Evolutionary conservation across 2,888 invertebrate species (phyloP).

Genomic region (Pristionchus maxplancki): DNA sequence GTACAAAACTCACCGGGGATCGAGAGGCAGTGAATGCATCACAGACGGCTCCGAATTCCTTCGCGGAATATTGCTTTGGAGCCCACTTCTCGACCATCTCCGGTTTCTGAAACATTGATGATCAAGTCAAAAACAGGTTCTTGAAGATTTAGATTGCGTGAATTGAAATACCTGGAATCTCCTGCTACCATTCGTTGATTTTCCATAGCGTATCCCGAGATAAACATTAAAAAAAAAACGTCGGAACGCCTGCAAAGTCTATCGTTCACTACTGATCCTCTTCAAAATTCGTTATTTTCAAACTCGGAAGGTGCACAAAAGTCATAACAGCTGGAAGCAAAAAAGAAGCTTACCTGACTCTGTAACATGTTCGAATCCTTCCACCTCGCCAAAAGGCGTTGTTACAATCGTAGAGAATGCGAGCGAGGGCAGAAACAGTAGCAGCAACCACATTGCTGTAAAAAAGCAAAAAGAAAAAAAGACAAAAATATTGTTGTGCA

Average conservation of each 20-base stretch:
- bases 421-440: background rate
- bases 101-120: constrained; percentile 57
- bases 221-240: constrained; percentile 61
- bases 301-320: background rate
- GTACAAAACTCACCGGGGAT: background rate
- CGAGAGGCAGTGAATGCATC: background rate
- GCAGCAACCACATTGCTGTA: background rate
- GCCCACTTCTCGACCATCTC: constrained; percentile 67
- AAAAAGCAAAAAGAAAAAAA: background rate
- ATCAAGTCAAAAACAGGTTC: no score
- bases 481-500: background rate
- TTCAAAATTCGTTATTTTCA: no score
- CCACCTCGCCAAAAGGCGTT: constrained; percentile 1
- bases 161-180: constrained; percentile 60
- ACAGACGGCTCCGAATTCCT: constrained; percentile 59
- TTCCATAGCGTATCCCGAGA: constrained; percentile 66
- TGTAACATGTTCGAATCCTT: constrained; percentile 1
- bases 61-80: constrained; percentile 62
- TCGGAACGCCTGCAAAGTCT: background rate
- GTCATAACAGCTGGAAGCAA: no score
- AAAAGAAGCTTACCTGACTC: constrained; percentile 50
- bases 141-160: background rate
- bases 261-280: background rate
- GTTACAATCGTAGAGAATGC: background rate
- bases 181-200: constrained; percentile 62